Percentiles rank a stretch among this genome's conserved stretches.
These are phyloP conservation scores for Cheilosia soror DNA, from an alignment of 2,888 invertebrate species.

Conservation along the genomic window DNA sequence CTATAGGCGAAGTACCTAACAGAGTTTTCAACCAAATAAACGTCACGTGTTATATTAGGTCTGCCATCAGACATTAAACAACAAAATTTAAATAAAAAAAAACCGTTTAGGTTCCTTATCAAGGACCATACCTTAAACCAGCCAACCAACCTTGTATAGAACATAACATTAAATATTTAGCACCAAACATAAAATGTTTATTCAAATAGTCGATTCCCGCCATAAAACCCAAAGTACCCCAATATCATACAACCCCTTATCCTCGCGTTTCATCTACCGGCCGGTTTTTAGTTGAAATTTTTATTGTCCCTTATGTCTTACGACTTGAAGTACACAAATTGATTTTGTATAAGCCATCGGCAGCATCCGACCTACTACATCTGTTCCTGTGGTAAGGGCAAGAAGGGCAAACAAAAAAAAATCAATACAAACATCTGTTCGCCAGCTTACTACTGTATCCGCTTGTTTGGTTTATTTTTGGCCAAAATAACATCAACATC, in stretches of 20 bases:
- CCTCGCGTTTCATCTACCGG: neutral
- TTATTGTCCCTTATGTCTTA: constrained; percentile 37
- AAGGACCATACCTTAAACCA: too few species aligned
- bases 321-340: constrained; percentile 37
- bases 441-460: constrained; percentile 10
- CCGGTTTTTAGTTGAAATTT: constrained; percentile 40
- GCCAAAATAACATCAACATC: constrained; percentile 60
- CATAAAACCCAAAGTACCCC: constrained; percentile 54
- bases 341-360: constrained; percentile 16
- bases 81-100: too few species aligned
- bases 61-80: too few species aligned
- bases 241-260: constrained; percentile 13
- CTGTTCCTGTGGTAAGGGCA: neutral
- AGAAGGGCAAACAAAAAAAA: constrained; percentile 16
- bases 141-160: neutral
- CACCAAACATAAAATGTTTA: constrained; percentile 36
- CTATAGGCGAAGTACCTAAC: too few species aligned
- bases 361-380: neutral
- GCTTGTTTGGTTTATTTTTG: constrained; percentile 56
- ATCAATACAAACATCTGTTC: constrained; percentile 58
- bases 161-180: constrained; percentile 59
- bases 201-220: constrained; percentile 48
- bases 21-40: too few species aligned
- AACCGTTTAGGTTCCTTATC: too few species aligned
- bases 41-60: too few species aligned